A percentile compares a stretch with the other conserved stretches of the same genome.
phyloP scores from a whole-genome alignment of 2,113 vertebrate genomes.

The Hyla sarda region DNA sequence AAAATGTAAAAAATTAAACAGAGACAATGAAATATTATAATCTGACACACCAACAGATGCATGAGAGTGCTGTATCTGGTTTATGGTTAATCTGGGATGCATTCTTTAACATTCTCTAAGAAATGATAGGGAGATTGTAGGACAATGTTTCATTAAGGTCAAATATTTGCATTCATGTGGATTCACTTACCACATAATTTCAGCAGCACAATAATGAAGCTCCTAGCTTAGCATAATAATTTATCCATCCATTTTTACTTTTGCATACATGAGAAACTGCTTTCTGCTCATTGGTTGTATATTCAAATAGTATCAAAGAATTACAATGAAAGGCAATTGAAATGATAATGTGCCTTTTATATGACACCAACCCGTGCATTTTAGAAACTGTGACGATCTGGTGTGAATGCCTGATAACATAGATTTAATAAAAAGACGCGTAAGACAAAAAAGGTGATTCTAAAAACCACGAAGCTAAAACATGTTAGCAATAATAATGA shows the following conservation, averaged over 20 bases:
- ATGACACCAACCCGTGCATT: neutral
- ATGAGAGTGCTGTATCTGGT: neutral
- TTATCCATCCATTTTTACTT: conserved; percentile 33
- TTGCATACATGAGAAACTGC: conserved; percentile 28
- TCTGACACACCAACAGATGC: neutral
- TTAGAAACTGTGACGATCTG: neutral
- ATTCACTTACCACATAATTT: conserved; percentile 39
- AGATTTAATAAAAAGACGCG: neutral
- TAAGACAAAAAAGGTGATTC: neutral
- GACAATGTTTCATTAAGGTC: conserved; percentile 52
- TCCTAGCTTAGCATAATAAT: conserved; percentile 43
- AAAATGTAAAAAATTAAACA: neutral
- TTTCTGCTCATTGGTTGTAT: conserved; percentile 29
- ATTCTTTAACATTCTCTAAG: conserved; percentile 32
- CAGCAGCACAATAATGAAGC: conserved; percentile 47
- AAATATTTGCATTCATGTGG: conserved; percentile 48
- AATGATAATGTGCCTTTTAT: conserved; percentile 19
- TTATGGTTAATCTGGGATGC: conserved; percentile 23
- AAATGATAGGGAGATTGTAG: conserved; percentile 26
- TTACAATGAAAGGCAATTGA: conserved; percentile 31
- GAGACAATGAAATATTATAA: neutral
- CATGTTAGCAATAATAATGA: neutral
- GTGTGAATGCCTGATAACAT: neutral
- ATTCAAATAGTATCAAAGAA: conserved; percentile 6
- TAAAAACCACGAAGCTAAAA: neutral